Base-by-base conservation (phyloP, 2,888 invertebrate genomes). In the Trichogramma evanescens region DNA sequence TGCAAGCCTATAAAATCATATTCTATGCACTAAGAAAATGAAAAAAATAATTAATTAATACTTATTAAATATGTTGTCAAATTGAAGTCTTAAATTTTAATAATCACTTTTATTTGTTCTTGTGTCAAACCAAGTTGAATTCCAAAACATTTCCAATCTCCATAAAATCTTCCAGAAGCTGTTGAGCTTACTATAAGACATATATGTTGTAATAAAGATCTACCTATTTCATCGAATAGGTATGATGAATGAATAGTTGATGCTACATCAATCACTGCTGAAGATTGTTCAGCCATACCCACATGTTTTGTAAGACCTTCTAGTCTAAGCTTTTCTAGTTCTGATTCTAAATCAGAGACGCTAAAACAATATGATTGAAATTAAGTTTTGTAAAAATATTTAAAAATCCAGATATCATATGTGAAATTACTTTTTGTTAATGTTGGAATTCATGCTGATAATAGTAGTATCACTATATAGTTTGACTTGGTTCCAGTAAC, bases 1-100 rank as follows among this genome's bases (percentile, higher is more conserved):
- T 75, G 69, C 6, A 69, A 54, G 59, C 81, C 80, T 66, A 79
- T 80, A 10, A 82, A 80, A 55, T 81, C 79, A 68, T 82, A 80
- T 68, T 78, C 80, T 65, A 84, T 84, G 62, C 82, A 72, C 70
- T 73, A 38, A 10, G 58, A 54, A 46, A n/a, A 4, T 49, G 55
- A 26, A 50, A 46, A 26, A 9, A 42, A 48, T 44, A 50, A 44
- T 2, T 4, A 54, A 42, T 46, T 44, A 6, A 54, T 42, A 41
- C 38, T 6, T 38, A 8, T 10, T 50, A 43, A 43, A 53, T 56
- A 10, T 41, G 9, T 26, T 40, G 43, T 40, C 8, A 55, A 26
- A 43, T 59, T 6, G 50, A 59, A 54, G 41, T 54, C 39, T 41
- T 44, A 45, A 40, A 39, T n/a, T 43, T 13, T 1, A 44, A 45